Base-by-base conservation (phyloP, 2,888 invertebrate species). In the Hypsopygia costalis region DNA sequence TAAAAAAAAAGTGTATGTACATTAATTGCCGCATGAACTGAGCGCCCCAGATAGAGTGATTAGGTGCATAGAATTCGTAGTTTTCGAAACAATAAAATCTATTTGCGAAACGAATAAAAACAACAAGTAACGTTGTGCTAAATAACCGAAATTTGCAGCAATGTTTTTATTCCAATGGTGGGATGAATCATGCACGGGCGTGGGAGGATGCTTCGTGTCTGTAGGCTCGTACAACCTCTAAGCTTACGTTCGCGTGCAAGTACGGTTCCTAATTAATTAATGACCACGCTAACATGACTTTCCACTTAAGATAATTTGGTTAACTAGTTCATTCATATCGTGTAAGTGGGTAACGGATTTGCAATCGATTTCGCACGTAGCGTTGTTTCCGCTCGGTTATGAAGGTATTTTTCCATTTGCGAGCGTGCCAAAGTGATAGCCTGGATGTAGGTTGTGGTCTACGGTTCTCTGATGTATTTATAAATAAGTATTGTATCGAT, bases 381-480 rank as follows among this genome's bases (percentile, higher is more conserved):
- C 16, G 2, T 78, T 73, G 73, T 79, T 82, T 73, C 66, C 59
- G 57, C 64, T 66, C 51, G 51, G 59, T 64, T 73, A 53, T 58
- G 51, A 59, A 69, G 70, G 66, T 60, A 70, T 76, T 77, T 74
- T 74, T 75, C 66, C 62, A 76, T 78, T 71, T 63, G 55, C 52
- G 51, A 58, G 54, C 56, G 56, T 59, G 57, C 54, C 58, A 62
- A 54, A 47, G 49, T 55, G 54, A 51, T 52, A 62, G 57, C 52
- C 51, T 66, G 67, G 70, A 78, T 78, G 75, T 74, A 73, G 79
- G 73, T 75, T 79, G 81, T 71, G 75, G 80, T 81, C 60, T 63
- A 52, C 43, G 52, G 56, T 55, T 59, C 28, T 37, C 21, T 21
- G 20, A 21, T 28, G 16, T 12, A n/a, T n/a, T n/a, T n/a, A n/a